Conservation (phyloP, 2,888 invertebrate species). For the Sturmia bella region DNA sequence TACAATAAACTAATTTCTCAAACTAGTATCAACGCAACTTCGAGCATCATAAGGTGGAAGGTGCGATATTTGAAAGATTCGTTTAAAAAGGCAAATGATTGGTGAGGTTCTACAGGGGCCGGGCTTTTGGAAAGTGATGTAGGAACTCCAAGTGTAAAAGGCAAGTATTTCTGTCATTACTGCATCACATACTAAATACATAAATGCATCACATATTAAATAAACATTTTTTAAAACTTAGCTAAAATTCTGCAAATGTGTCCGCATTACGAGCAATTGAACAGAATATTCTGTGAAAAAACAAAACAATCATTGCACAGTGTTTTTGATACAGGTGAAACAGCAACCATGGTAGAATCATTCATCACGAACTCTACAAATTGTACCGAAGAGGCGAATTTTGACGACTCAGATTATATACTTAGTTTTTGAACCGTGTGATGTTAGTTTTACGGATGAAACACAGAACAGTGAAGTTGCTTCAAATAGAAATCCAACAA, state of each 20-base stretch:
- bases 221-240: not conserved
- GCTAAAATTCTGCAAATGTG: slow-evolving; percentile 47
- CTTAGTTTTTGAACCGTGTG: too few species aligned
- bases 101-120: slow-evolving; percentile 40
- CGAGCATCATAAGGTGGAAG: slow-evolving; percentile 52
- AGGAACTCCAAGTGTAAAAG: slow-evolving; percentile 28
- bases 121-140: slow-evolving; percentile 24
- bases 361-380: too few species aligned
- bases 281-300: slow-evolving; percentile 36
- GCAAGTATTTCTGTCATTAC: too few species aligned
- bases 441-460: too few species aligned
- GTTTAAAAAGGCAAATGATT: slow-evolving; percentile 44
- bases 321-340: not conserved
- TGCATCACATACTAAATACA: too few species aligned
- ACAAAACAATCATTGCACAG: not conserved
- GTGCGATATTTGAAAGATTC: slow-evolving; percentile 33
- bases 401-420: too few species aligned
- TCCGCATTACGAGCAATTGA: slow-evolving; percentile 27
- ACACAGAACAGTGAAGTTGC: not conserved
- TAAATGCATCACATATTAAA: too few species aligned
- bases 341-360: too few species aligned
- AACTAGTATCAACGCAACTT: not conserved
- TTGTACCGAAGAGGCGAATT: too few species aligned
- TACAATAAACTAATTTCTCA: too few species aligned
- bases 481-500: not conserved